These are phyloP conservation scores for Cydia pomonella DNA, from an alignment of 1,140 invertebrate species.

Conservation along the genomic window DNA sequence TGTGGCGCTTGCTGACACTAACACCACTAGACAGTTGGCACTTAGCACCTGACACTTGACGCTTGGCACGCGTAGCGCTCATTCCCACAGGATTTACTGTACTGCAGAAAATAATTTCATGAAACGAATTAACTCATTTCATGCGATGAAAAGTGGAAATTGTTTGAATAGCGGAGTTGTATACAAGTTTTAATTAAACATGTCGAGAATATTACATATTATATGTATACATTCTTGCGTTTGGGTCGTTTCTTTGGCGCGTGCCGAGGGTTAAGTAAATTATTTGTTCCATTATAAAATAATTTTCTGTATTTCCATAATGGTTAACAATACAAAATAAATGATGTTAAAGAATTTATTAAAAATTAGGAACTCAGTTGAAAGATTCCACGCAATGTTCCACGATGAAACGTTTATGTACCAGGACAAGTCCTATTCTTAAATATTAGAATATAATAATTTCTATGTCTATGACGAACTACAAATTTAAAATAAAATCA, in stretches of 20 bases:
- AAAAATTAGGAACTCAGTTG: not conserved
- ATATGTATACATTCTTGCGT: not conserved
- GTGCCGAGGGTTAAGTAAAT: not conserved
- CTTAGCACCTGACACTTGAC: not conserved
- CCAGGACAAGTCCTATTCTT: not conserved
- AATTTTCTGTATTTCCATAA: not conserved
- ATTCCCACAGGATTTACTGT: not conserved
- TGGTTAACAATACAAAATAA: not conserved
- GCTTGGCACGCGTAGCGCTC: not conserved
- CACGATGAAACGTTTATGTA: not conserved
- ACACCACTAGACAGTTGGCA: slow-evolving; percentile 9
- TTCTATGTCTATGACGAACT: not conserved
- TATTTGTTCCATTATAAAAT: not conserved
- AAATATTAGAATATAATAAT: too few species aligned
- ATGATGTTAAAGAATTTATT: too few species aligned
- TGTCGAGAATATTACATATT: not conserved
- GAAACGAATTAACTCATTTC: not conserved
- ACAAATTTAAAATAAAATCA: not conserved
- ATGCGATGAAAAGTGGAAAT: not conserved
- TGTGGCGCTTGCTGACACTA: not conserved
- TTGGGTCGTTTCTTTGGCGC: not conserved
- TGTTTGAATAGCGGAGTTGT: not conserved
- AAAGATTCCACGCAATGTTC: not conserved
- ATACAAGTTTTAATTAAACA: not conserved
- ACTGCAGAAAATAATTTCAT: slow-evolving; percentile 5